Percentiles rank a stretch among this genome's conserved stretches.
phyloP scores from a whole-genome alignment of 1,140 invertebrate genomes.

The Calycopis cecrops region DNA sequence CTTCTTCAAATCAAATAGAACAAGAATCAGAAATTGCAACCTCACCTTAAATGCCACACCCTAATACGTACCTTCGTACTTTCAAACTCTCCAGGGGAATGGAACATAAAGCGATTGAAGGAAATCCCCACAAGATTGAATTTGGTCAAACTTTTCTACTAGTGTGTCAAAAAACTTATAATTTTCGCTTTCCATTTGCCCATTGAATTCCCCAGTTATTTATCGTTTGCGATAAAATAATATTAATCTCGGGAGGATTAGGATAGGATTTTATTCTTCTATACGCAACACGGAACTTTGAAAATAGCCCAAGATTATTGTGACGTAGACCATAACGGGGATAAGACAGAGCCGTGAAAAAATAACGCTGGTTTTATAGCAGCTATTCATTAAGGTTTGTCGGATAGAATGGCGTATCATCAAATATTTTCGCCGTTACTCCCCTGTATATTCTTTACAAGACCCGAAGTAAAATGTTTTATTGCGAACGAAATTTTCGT shows the following conservation, averaged over 20 bases:
- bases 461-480: background rate
- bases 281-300: conserved; percentile 49
- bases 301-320: conserved; percentile 54
- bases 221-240: conserved; percentile 73
- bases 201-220: conserved; percentile 71
- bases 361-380: background rate
- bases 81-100: conserved; percentile 32
- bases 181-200: conserved; percentile 50
- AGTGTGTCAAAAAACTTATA: conserved; percentile 70
- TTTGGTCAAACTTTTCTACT: conserved; percentile 55
- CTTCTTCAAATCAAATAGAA: too few species aligned
- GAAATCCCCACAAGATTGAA: conserved; percentile 68
- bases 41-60: conserved; percentile 18
- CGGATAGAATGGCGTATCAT: background rate
- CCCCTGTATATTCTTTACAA: background rate
- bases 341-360: conserved; percentile 26
- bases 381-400: conserved; percentile 1
- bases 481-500: background rate
- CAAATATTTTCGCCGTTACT: conserved; percentile 1
- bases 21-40: too few species aligned
- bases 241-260: conserved; percentile 72
- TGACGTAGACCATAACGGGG: conserved; percentile 39
- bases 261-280: conserved; percentile 61
- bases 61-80: background rate
- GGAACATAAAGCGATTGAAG: conserved; percentile 46